phyloP scores from a whole-genome alignment of 2,113 vertebrate genomes.

The Cervus canadensis region DNA sequence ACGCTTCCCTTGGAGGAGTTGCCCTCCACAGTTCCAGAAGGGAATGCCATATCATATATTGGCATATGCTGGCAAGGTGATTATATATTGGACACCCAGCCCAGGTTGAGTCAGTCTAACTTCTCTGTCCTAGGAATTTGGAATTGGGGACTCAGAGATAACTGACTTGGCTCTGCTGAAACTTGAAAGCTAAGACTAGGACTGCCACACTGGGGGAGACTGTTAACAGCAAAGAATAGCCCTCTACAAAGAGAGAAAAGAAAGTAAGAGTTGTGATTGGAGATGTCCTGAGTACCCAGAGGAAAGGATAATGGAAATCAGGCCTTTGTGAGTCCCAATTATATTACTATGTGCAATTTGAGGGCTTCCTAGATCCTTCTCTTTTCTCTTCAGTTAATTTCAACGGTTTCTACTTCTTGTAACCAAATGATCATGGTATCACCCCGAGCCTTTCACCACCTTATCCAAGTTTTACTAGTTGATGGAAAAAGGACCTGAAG shows the following conservation, averaged over 20 bases:
- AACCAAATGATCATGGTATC: neutral
- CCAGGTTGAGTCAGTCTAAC: neutral
- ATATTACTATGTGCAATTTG: accelerated
- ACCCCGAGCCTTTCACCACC: neutral
- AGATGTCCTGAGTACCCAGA: neutral
- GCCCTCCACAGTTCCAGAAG: neutral
- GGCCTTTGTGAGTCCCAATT: neutral
- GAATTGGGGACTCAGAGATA: neutral
- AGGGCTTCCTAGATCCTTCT: neutral
- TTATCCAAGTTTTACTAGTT: neutral
- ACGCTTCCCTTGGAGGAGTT: neutral
- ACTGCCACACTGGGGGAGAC: accelerated
- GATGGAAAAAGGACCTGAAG: neutral
- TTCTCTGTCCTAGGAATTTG: neutral
- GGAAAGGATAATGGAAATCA: neutral
- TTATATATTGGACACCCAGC: neutral
- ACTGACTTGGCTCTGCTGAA: neutral
- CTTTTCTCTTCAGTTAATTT: neutral
- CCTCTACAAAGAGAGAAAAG: neutral
- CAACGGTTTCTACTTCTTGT: neutral
- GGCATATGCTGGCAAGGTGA: neutral
- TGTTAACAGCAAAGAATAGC: neutral
- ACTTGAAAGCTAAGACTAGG: neutral
- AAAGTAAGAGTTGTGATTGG: neutral
- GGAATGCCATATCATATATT: neutral